Conservation (phyloP, 2,797 vertebrate genomes). For the Paedocypris micromegethes region DNA sequence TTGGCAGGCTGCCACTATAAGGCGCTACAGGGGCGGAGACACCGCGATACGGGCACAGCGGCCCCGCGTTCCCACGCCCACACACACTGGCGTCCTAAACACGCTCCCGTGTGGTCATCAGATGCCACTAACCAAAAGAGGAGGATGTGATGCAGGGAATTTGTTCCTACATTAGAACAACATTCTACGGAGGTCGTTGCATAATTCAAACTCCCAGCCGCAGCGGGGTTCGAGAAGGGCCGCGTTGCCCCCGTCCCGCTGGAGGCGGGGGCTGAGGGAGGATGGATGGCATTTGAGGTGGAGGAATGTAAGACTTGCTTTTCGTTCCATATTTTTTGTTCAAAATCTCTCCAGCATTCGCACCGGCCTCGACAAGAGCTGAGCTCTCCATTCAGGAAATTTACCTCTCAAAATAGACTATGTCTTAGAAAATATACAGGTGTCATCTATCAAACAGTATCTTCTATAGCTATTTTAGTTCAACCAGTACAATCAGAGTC, state of each 20-base stretch:
- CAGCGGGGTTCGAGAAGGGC: slow-evolving; percentile 67
- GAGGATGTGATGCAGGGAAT: slow-evolving; percentile 68
- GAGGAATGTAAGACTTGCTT: slow-evolving; percentile 45
- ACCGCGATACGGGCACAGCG: slow-evolving; percentile 66
- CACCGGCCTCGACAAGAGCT: slow-evolving; percentile 44
- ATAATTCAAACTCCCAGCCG: slow-evolving; percentile 72
- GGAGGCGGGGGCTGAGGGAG: slow-evolving; percentile 41
- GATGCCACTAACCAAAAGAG: slow-evolving; percentile 61
- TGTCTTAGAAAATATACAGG: slow-evolving; percentile 81
- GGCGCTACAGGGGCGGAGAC: slow-evolving; percentile 84
- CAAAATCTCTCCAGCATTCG: slow-evolving; percentile 43
- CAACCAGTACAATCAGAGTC: slow-evolving; percentile 66
- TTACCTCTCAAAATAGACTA: slow-evolving; percentile 80
- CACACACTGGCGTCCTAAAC: slow-evolving; percentile 36
- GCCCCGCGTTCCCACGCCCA: slow-evolving; percentile 71
- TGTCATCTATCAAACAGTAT: slow-evolving; percentile 73
- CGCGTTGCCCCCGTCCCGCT: slow-evolving; percentile 56
- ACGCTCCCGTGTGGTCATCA: slow-evolving; percentile 44
- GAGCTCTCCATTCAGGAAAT: slow-evolving; percentile 66
- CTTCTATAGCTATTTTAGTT: slow-evolving; percentile 66
- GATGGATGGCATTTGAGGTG: slow-evolving; percentile 39
- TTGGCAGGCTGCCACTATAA: slow-evolving; percentile 82
- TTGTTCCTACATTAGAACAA: slow-evolving; percentile 72
- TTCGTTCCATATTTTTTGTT: slow-evolving; percentile 21
- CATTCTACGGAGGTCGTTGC: slow-evolving; percentile 79